A percentile compares a stretch with the other conserved stretches of the same genome.
phyloP scores from a whole-genome alignment of 1,140 invertebrate species.

The Cataglyphis hispanica region DNA sequence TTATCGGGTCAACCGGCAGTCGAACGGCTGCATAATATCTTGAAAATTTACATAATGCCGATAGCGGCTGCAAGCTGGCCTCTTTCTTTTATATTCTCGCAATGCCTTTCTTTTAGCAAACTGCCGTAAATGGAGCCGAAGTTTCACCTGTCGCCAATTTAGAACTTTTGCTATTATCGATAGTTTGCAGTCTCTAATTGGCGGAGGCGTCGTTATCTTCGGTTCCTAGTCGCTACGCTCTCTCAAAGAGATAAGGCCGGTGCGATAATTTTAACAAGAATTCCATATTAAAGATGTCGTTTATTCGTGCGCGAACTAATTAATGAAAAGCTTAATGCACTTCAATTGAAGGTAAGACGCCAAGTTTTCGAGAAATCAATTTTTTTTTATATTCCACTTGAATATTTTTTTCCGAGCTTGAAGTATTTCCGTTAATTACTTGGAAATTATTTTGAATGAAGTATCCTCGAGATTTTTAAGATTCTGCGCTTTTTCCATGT shows the following conservation, averaged over 20 bases:
- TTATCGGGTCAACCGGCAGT: slow-evolving; percentile 48
- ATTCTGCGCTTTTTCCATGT: slow-evolving; percentile 2
- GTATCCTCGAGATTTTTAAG: not conserved
- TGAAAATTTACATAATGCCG: slow-evolving; percentile 61
- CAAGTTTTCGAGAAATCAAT: slow-evolving; percentile 37
- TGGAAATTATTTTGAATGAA: slow-evolving; percentile 34
- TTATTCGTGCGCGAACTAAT: slow-evolving; percentile 9
- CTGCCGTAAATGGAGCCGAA: slow-evolving; percentile 61
- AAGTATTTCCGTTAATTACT: slow-evolving; percentile 55
- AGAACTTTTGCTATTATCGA: slow-evolving; percentile 61
- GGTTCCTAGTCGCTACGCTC: slow-evolving; percentile 4
- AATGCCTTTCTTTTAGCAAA: slow-evolving; percentile 34
- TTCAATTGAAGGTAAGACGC: slow-evolving; percentile 5
- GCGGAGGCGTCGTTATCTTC: slow-evolving; percentile 43
- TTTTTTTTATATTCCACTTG: slow-evolving; percentile 21
- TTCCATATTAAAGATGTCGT: slow-evolving; percentile 47
- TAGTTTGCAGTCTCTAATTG: slow-evolving; percentile 67
- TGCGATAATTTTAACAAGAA: slow-evolving; percentile 40
- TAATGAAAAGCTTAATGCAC: slow-evolving; percentile 54
- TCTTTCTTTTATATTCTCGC: slow-evolving; percentile 53
- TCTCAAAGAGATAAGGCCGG: slow-evolving; percentile 15
- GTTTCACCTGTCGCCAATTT: slow-evolving; percentile 67
- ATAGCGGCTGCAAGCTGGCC: slow-evolving; percentile 42
- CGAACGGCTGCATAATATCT: slow-evolving; percentile 60
- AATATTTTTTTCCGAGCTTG: slow-evolving; percentile 46